These are phyloP conservation scores for Leptothorax acervorum DNA, from an alignment of 2,888 invertebrate species.

Conservation along the genomic window DNA sequence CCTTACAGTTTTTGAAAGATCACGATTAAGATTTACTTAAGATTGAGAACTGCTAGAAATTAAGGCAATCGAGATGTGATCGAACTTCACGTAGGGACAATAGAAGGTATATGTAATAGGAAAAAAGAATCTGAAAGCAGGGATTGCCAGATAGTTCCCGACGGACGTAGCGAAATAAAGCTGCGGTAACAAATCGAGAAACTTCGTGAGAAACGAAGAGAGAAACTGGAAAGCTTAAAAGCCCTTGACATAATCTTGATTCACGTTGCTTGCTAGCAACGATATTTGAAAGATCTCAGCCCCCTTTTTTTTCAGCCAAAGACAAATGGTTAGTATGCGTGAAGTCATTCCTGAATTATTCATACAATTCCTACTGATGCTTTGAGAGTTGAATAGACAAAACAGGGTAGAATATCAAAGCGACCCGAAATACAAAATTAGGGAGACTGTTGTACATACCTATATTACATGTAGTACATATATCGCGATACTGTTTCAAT, in stretches of 20 bases:
- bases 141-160: background rate
- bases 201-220: constrained; percentile 24
- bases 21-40: background rate
- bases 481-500: background rate
- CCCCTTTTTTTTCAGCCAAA: constrained; percentile 27
- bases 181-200: constrained; percentile 49
- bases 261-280: constrained; percentile 2
- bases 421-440: background rate
- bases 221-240: constrained; percentile 11
- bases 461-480: no score
- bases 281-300: constrained; percentile 8
- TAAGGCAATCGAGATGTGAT: background rate
- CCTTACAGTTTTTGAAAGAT: background rate
- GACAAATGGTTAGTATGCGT: constrained; percentile 40
- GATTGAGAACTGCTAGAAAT: background rate
- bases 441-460: no score
- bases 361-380: constrained; percentile 41
- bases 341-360: constrained; percentile 56
- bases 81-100: background rate
- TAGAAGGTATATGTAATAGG: background rate
- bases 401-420: background rate
- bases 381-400: background rate
- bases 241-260: constrained; percentile 26
- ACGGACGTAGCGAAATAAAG: background rate
- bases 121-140: background rate